phyloP scores from a whole-genome alignment of 2,797 vertebrate species.

The Sphaeramia orbicularis region DNA sequence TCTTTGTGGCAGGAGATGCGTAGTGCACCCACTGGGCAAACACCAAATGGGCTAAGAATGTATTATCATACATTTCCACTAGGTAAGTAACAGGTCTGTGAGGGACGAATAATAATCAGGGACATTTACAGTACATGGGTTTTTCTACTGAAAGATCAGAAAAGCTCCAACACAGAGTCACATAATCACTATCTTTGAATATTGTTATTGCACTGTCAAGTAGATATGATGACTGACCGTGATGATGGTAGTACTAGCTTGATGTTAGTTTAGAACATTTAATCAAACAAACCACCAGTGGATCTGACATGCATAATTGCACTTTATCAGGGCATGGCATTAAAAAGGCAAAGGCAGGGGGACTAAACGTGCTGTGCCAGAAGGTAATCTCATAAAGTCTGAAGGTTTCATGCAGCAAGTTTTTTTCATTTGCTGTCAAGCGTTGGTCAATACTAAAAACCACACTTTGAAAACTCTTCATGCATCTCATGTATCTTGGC shows the following conservation, averaged over 20 bases:
- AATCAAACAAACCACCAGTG: neutral
- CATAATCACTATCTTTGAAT: neutral
- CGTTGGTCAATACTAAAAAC: no score
- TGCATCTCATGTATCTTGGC: no score
- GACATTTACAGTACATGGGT: neutral
- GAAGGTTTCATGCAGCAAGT: no score
- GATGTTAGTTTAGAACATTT: neutral
- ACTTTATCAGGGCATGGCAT: neutral
- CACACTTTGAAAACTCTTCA: no score
- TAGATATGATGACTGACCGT: neutral
- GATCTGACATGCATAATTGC: neutral
- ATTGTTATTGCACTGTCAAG: neutral
- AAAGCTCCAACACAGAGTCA: neutral
- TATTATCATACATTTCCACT: slow-evolving; percentile 26
- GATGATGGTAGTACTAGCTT: neutral
- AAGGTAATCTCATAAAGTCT: no score
- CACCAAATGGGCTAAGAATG: slow-evolving; percentile 1
- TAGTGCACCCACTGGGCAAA: neutral
- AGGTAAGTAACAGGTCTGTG: neutral
- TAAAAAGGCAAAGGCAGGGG: no score
- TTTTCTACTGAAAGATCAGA: slow-evolving; percentile 3
- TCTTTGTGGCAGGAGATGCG: slow-evolving; percentile 14
- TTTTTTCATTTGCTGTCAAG: no score
- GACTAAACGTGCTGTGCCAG: no score
- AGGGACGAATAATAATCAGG: no score